Conservation (phyloP, 2,888 invertebrate species). For the Eueremaeus valkanovi region DNA sequence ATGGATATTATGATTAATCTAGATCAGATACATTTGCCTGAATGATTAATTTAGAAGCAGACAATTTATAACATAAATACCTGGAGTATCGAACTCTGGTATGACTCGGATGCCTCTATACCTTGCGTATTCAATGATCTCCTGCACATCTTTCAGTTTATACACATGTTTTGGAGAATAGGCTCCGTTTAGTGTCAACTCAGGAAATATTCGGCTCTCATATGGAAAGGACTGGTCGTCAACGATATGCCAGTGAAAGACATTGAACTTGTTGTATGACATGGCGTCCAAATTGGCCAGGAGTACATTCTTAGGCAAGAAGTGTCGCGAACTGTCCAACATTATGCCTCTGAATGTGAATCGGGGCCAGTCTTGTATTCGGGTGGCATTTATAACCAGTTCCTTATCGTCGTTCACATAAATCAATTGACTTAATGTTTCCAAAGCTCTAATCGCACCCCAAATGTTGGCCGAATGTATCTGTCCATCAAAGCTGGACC, state of each 20-base stretch:
- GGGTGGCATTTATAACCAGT: conserved; percentile 60
- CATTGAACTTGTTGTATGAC: conserved; percentile 86
- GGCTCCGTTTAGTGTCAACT: conserved; percentile 57
- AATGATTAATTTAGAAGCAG: too few species aligned
- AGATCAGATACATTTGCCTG: too few species aligned
- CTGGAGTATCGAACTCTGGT: conserved; percentile 88
- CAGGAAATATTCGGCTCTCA: conserved; percentile 70
- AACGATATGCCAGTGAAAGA: conserved; percentile 91
- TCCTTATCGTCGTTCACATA: conserved; percentile 49
- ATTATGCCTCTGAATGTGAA: conserved; percentile 77
- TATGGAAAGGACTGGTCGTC: conserved; percentile 92
- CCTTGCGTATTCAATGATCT: conserved; percentile 71
- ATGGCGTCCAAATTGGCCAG: conserved; percentile 65
- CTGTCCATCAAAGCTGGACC: conserved; percentile 6
- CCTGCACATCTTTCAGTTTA: conserved; percentile 53
- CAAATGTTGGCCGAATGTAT: conserved; percentile 45
- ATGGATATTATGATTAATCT: too few species aligned
- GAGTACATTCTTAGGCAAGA: conserved; percentile 64
- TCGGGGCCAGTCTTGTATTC: conserved; percentile 67
- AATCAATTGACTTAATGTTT: conserved; percentile 76
- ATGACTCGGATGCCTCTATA: conserved; percentile 76
- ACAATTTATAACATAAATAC: conserved; percentile 48
- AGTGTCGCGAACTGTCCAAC: conserved; percentile 83
- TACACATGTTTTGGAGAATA: conserved; percentile 51
- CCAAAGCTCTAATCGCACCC: conserved; percentile 58